Percentiles rank a stretch among this genome's conserved stretches.
Conservation (phyloP, 2,888 invertebrate genomes). For the Harpalus rubripes region DNA sequence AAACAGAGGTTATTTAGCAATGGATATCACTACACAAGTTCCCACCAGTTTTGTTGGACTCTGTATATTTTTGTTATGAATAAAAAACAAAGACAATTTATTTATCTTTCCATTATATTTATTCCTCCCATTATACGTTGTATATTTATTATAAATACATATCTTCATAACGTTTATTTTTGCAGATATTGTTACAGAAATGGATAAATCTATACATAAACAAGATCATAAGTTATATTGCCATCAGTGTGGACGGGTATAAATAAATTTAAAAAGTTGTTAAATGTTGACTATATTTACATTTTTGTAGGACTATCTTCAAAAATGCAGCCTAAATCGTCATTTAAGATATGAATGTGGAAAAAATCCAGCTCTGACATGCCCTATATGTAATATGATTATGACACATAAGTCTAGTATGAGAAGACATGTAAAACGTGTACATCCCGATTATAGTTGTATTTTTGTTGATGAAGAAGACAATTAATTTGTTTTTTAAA, state of each 20-base stretch:
- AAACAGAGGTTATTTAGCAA: too few relatives aligned
- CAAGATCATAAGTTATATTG: slow-evolving; percentile 44
- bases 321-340: slow-evolving; percentile 27
- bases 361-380: slow-evolving; percentile 22
- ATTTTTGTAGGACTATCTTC: slow-evolving; percentile 37
- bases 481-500: neutral
- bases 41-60: too few relatives aligned
- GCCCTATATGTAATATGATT: slow-evolving; percentile 39
- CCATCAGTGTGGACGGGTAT: slow-evolving; percentile 60
- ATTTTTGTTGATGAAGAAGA: slow-evolving; percentile 39
- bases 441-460: slow-evolving; percentile 46
- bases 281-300: neutral
- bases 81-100: too few relatives aligned
- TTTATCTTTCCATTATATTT: too few relatives aligned
- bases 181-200: slow-evolving; percentile 15
- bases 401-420: slow-evolving; percentile 57
- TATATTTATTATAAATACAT: neutral
- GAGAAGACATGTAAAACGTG: slow-evolving; percentile 40
- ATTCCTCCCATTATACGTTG: too few relatives aligned
- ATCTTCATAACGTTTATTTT: slow-evolving; percentile 8
- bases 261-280: neutral
- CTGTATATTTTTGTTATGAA: too few relatives aligned
- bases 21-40: too few relatives aligned
- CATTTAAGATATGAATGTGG: slow-evolving; percentile 56
- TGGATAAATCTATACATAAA: neutral